Conservation (phyloP, 1,140 invertebrate species). For the Eurosta solidaginis region DNA sequence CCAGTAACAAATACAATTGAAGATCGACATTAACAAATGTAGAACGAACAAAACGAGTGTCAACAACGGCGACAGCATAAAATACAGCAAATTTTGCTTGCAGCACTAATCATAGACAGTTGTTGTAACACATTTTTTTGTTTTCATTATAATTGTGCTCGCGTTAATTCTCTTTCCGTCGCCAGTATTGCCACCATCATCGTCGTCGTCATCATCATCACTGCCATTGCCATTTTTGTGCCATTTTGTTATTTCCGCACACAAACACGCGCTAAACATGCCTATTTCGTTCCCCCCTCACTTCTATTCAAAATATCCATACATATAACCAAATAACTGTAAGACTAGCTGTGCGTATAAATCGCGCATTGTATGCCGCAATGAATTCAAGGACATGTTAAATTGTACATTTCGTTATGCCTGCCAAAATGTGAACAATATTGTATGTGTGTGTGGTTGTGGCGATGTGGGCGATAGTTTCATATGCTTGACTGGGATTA, state of each 20-base stretch:
- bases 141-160: constrained; percentile 17
- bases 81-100: not conserved
- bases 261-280: not conserved
- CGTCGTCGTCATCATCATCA: not conserved
- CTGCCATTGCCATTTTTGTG: not conserved
- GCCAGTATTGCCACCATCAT: not conserved
- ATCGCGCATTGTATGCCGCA: constrained; percentile 14
- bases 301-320: not conserved
- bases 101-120: not conserved
- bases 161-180: not conserved
- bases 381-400: constrained; percentile 7
- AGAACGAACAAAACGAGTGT: not conserved
- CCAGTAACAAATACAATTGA: not conserved
- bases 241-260: constrained; percentile 14
- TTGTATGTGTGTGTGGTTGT: not conserved
- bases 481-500: not conserved
- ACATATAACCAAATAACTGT: not conserved
- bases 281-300: not conserved
- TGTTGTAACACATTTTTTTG: not conserved
- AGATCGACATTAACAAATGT: not conserved
- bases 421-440: not conserved
- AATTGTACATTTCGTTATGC: not conserved
- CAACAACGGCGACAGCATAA: not conserved
- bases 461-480: not conserved
- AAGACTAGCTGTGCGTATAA: not conserved